A percentile compares a stretch with the other conserved stretches of the same genome.
These are phyloP conservation scores for Theropithecus gelada DNA, from an alignment of 2,113 vertebrate genomes.

Conservation along the genomic window DNA sequence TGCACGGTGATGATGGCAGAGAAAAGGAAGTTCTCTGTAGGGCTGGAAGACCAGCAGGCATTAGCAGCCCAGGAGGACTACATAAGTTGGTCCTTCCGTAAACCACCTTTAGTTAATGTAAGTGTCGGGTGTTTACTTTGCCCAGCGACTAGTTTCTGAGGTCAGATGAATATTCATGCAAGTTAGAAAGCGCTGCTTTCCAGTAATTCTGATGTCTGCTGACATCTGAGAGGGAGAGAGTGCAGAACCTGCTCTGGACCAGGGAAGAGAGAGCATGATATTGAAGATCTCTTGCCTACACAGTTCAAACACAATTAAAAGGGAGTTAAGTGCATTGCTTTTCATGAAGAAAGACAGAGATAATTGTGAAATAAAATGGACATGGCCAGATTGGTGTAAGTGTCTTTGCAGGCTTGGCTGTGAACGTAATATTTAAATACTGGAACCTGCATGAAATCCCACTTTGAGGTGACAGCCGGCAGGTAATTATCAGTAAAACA, in stretches of 20 bases:
- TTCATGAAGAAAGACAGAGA: slow-evolving; percentile 55
- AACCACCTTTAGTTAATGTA: background rate
- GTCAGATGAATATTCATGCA: slow-evolving; percentile 50
- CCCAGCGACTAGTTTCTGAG: background rate
- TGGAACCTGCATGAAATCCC: slow-evolving; percentile 76
- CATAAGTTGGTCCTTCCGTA: background rate
- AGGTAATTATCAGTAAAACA: slow-evolving; percentile 82
- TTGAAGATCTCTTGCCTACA: background rate
- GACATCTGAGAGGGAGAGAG: background rate
- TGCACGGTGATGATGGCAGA: background rate
- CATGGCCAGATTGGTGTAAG: slow-evolving; percentile 45
- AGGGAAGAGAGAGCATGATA: background rate
- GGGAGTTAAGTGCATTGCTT: slow-evolving; percentile 62
- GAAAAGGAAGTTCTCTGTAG: slow-evolving; percentile 33
- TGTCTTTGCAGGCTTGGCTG: slow-evolving; percentile 58
- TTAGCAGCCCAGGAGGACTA: background rate
- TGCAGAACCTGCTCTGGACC: background rate
- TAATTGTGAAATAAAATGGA: slow-evolving; percentile 67
- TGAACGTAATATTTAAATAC: slow-evolving; percentile 76
- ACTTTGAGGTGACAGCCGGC: slow-evolving; percentile 69
- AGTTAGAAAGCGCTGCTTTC: slow-evolving; percentile 13
- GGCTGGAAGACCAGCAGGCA: background rate
- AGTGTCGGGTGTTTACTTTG: background rate
- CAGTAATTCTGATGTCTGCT: slow-evolving; percentile 37
- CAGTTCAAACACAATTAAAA: slow-evolving; percentile 71